phyloP scores from a whole-genome alignment of 2,888 invertebrate species.

The Onchidella celtica region DNA sequence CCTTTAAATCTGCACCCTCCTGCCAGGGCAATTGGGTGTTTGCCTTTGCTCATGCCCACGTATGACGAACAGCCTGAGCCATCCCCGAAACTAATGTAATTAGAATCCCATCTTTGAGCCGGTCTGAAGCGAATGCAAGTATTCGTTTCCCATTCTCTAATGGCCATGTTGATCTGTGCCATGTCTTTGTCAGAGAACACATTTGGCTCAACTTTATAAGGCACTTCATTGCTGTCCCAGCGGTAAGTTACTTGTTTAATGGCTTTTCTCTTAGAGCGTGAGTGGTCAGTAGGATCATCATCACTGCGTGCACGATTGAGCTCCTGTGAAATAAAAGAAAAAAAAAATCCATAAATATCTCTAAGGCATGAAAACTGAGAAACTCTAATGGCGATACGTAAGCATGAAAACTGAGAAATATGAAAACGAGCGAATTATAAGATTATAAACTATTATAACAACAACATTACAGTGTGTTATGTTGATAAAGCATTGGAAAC shows the following conservation, averaged over 20 bases:
- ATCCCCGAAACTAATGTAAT: constrained; percentile 46
- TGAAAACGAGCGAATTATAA: no score
- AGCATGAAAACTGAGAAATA: not conserved
- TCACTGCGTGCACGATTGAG: not conserved
- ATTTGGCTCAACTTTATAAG: constrained; percentile 24
- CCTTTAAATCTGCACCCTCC: constrained; percentile 45
- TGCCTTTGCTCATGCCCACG: constrained; percentile 44
- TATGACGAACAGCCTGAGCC: constrained; percentile 50
- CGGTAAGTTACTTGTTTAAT: constrained; percentile 13
- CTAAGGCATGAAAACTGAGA: not conserved
- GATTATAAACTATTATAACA: no score
- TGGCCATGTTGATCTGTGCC: constrained; percentile 21
- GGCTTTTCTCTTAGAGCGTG: constrained; percentile 49
- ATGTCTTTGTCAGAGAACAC: constrained; percentile 26
- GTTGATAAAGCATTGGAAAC: no score
- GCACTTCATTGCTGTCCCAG: constrained; percentile 41
- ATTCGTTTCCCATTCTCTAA: constrained; percentile 45
- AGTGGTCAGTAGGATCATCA: not conserved
- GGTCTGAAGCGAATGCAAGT: constrained; percentile 44
- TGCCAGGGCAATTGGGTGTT: constrained; percentile 45
- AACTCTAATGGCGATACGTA: not conserved
- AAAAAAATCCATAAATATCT: not conserved
- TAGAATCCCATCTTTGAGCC: not conserved
- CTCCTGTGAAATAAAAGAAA: no score
- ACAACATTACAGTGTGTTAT: no score